phyloP scores from a whole-genome alignment of 1,140 invertebrate genomes.

The Megathymus violae region DNA sequence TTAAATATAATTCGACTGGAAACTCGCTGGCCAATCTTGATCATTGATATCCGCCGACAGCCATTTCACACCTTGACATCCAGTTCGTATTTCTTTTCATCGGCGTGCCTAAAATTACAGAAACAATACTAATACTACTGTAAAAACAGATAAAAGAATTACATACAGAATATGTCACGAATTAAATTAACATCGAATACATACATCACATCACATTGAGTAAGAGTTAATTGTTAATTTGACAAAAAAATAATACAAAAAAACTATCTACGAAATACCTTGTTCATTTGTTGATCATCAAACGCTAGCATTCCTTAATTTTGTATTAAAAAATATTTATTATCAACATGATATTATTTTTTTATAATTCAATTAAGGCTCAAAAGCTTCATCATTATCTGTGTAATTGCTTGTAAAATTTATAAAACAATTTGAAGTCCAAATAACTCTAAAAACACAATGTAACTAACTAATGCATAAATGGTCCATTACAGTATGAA shows the following conservation, averaged over 20 bases:
- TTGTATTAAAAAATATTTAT: too few species aligned
- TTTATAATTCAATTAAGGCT: too few species aligned
- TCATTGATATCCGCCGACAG: conserved; percentile 1
- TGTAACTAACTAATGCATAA: too few species aligned
- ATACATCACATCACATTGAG: conserved; percentile 4
- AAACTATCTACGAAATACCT: too few species aligned
- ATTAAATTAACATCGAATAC: not conserved
- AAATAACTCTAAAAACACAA: too few species aligned
- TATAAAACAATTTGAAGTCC: too few species aligned
- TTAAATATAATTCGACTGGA: not conserved
- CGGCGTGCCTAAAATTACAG: conserved; percentile 69
- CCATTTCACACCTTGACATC: conserved; percentile 68
- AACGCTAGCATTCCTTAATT: too few species aligned
- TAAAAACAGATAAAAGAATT: not conserved
- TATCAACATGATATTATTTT: too few species aligned
- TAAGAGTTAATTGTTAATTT: too few species aligned
- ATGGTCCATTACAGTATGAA: not conserved
- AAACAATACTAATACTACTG: conserved; percentile 37
- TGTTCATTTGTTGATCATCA: too few species aligned
- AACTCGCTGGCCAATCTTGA: not conserved
- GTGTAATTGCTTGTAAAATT: not conserved
- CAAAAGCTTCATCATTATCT: too few species aligned
- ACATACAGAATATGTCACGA: not conserved
- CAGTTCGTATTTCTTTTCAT: conserved; percentile 75
- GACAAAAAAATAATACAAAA: too few species aligned